Evolutionary conservation across 1,140 invertebrate genomes (phyloP), one percentile per base, ranked within the genome.

Genomic region (Procambarus virginalis): DNA sequence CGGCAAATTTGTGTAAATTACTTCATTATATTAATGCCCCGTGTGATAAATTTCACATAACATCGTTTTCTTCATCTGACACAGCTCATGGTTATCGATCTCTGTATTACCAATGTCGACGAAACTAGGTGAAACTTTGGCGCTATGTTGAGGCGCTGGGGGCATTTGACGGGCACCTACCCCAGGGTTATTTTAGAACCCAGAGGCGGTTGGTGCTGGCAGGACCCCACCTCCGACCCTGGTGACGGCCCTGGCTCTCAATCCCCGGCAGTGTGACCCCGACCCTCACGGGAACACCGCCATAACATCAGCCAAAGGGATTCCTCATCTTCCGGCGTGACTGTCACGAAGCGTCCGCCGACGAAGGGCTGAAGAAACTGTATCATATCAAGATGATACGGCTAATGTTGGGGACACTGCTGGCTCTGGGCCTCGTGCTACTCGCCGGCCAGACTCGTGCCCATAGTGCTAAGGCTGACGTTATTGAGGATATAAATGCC

Each of bases 401-500:
- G 58, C 48, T 82, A 77, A 17, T 75, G n/a, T 34, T 22, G 34
- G 64, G 83, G 46, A 22, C 85, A 60, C 55, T 64, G 49, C 58
- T 86, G 90, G 75, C 86, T 12, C 9, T 91, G 90, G 81, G 84
- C 79, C 49, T 86, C 14, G 58, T 86, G 64, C 64, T 82, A 22
- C 49, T 83, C 0, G 70, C 49, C 14, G 70, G 22, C 68, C 51
- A 81, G 46, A 64, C 82, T 49, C 64, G 46, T 22, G 78, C 58
- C 49, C 79, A 51, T 34, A 76, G n/a, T 78, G 48, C 81, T 22
- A 89, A 91, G 48, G 90, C 85, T 0, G 90, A 87, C 80, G 84
- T 86, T 93, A 98, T 98, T 94, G 97, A 98, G 95, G 97, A 98
- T 94, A 97, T 98, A 94, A 97, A 96, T 94, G 96, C 97, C 93